These are phyloP conservation scores for Ectemnius cavifrons DNA, from an alignment of 2,888 invertebrate genomes.

Conservation along the genomic window DNA sequence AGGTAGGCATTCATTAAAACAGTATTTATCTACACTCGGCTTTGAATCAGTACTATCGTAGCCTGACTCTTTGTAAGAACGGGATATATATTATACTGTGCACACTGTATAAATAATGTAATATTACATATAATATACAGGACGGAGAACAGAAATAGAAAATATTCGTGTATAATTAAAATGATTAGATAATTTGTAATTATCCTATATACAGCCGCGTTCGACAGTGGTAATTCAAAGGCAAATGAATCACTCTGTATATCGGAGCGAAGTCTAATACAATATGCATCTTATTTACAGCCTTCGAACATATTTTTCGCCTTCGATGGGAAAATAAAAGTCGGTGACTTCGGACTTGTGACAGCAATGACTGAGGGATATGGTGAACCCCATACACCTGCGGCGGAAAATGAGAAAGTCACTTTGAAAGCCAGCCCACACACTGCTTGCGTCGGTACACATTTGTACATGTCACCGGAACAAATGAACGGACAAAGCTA, in stretches of 20 bases:
- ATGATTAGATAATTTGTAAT: too few relatives aligned
- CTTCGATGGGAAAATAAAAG: constrained; percentile 92
- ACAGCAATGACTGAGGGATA: constrained; percentile 87
- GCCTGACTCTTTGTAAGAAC: too few relatives aligned
- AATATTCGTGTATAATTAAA: too few relatives aligned
- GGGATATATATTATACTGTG: too few relatives aligned
- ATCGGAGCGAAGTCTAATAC: neutral
- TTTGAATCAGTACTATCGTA: too few relatives aligned
- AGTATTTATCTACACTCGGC: constrained; percentile 53
- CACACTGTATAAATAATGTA: too few relatives aligned
- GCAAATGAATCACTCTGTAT: too few relatives aligned
- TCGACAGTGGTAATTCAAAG: too few relatives aligned
- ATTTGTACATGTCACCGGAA: constrained; percentile 99
- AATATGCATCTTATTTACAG: constrained; percentile 72
- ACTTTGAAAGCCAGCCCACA: constrained; percentile 76
- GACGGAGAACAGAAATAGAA: too few relatives aligned
- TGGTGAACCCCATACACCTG: constrained; percentile 68
- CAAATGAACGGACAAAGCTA: constrained; percentile 88
- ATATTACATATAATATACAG: too few relatives aligned
- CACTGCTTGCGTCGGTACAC: constrained; percentile 88
- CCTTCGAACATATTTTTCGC: constrained; percentile 97
- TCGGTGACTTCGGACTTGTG: constrained; percentile 99
- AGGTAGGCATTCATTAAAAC: constrained; percentile 81
- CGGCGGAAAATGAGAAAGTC: constrained; percentile 65
- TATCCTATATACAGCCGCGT: too few relatives aligned